These are phyloP conservation scores for Alviniconcha marisindica DNA, from an alignment of 1,140 invertebrate species.

Conservation along the genomic window DNA sequence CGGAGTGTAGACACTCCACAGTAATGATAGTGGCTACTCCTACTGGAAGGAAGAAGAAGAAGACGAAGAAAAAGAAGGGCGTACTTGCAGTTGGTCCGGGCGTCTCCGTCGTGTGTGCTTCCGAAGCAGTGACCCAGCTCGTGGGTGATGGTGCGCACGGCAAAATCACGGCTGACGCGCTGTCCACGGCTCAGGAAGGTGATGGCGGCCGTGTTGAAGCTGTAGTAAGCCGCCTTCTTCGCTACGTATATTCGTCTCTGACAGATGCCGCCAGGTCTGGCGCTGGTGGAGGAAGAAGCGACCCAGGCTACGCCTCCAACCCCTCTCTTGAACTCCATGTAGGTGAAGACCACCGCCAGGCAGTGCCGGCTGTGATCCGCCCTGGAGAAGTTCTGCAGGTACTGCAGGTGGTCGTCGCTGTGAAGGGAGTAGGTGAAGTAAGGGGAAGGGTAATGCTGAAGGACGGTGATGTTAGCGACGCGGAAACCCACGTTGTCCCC, in stretches of 20 bases:
- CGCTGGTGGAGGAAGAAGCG: slow-evolving; percentile 51
- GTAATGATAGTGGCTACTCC: no score
- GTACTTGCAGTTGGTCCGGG: no score
- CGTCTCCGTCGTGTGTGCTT: slow-evolving; percentile 55
- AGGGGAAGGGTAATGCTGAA: slow-evolving; percentile 17
- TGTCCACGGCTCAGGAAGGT: slow-evolving; percentile 49
- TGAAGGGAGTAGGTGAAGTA: slow-evolving; percentile 47
- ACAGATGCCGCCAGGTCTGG: slow-evolving; percentile 61
- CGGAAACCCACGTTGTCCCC: slow-evolving; percentile 67
- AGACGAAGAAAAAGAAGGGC: no score
- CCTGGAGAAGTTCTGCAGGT: slow-evolving; percentile 60
- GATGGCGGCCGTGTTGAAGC: slow-evolving; percentile 60
- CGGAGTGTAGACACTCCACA: no score
- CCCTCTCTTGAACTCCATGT: slow-evolving; percentile 55
- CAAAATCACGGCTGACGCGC: slow-evolving; percentile 46
- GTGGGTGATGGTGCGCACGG: slow-evolving; percentile 56
- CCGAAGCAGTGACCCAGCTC: slow-evolving; percentile 70
- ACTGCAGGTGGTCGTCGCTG: slow-evolving; percentile 39
- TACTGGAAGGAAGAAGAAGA: no score
- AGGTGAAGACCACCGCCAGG: slow-evolving; percentile 59
- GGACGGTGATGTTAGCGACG: slow-evolving; percentile 58
- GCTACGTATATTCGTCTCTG: slow-evolving; percentile 38
- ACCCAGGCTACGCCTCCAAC: slow-evolving; percentile 66
- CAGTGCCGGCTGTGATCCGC: slow-evolving; percentile 58
- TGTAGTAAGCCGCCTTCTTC: slow-evolving; percentile 27